Base-by-base conservation (phyloP, 2,888 invertebrate species). In the Heliconius charithonia region DNA sequence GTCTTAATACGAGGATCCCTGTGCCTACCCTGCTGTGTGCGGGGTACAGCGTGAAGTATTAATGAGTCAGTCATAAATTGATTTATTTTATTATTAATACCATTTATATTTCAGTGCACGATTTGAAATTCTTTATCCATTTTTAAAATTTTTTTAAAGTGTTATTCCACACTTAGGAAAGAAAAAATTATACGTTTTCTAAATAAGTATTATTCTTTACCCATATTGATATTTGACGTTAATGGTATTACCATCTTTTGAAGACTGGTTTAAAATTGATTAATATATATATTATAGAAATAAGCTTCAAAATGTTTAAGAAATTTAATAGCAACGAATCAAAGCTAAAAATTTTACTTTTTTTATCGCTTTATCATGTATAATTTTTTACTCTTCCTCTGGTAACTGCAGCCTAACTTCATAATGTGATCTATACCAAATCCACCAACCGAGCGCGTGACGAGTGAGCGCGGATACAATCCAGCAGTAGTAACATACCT, bases 401-500 rank as follows among this genome's bases (percentile, higher is more conserved):
- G 89, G 88, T 12, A 92, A 77, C 72, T 93, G 88, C 2, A 95
- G 87, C 51, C 92, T 86, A 7, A 94, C 93, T 85, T 94, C 94
- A 81, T 94, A 95, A 82, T 95, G 94, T 0, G 94, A 91, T 2
- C 93, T 86, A 83, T 95, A 94, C 95, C 95, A 95, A 27, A 94
- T 89, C 95, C 95, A 95, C 95, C 95, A 95, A 72, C 92, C 92
- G 0, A 94, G 89, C 0, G 94, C 93, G 82, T 95, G 94, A 0
- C 94, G 89, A 0, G 94, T 93, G 9, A 93, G 92, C 0, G 95
- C 94, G 0, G 95, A 94, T 0, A 94, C 94, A 79, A 95, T 93
- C 94, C 94, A 95, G 83, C 94, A 94, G 84, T 95, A 94, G 84
- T 95, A 95, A 77, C 94, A 94, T 0, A 95, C 94, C 94, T 95